Percentiles rank a stretch among this genome's conserved stretches.
Evolutionary conservation across 2,113 vertebrate species (phyloP).

Genomic region (Ageneiosus marmoratus): DNA sequence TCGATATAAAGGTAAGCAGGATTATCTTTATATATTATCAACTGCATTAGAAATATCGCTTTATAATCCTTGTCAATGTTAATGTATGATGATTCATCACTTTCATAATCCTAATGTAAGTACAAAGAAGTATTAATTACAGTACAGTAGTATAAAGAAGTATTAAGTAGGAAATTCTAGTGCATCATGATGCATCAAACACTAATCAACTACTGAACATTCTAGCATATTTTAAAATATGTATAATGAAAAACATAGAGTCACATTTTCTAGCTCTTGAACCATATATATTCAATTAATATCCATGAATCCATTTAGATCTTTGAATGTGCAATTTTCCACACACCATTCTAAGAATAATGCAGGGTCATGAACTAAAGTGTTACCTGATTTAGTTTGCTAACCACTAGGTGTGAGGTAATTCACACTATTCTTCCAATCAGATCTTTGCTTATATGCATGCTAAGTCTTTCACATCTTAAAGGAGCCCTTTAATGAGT

Average conservation of each 20-base stretch:
- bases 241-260: neutral
- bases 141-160: neutral
- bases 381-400: neutral
- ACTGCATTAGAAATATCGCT: neutral
- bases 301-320: neutral
- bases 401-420: neutral
- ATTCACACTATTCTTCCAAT: constrained; percentile 7
- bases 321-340: neutral
- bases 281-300: neutral
- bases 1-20: neutral
- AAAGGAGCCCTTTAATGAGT: neutral
- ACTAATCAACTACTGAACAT: constrained; percentile 1
- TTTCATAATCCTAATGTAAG: neutral
- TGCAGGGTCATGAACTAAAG: neutral
- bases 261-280: neutral
- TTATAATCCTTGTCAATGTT: neutral
- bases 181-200: neutral
- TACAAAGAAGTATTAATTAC: neutral
- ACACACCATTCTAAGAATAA: neutral
- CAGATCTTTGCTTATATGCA: neutral
- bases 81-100: constrained; percentile 16
- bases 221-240: neutral
- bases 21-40: neutral
- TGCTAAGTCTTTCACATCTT: neutral
- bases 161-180: neutral